A percentile compares a stretch with the other conserved stretches of the same genome.
phyloP scores from a whole-genome alignment of 2,113 vertebrate genomes.

The Sus scrofa region T2T-Sscrofa CM000826.6:151121501-151122000 shows the following conservation, averaged over 20 bases:
- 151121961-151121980: not conserved
- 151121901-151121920: not conserved
- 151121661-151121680: not conserved
- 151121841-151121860: not conserved
- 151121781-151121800: not conserved
- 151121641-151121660: rapidly evolving
- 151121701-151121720: too few species aligned
- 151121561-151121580: not conserved
- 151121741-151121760: too few species aligned
- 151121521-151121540: rapidly evolving
- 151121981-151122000: too few species aligned
- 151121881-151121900: not conserved
- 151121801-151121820: not conserved
- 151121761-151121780: not conserved
- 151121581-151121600: rapidly evolving
- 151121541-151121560: rapidly evolving
- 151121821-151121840: not conserved
- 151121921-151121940: not conserved
- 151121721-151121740: rapidly evolving
- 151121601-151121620: not conserved
- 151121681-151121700: rapidly evolving
- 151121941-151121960: not conserved
- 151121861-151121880: not conserved
- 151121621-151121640: rapidly evolving
- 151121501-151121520: rapidly evolving